Evolutionary conservation across 1,140 invertebrate species (phyloP).

Genomic region (Drosophila asahinai): DNA sequence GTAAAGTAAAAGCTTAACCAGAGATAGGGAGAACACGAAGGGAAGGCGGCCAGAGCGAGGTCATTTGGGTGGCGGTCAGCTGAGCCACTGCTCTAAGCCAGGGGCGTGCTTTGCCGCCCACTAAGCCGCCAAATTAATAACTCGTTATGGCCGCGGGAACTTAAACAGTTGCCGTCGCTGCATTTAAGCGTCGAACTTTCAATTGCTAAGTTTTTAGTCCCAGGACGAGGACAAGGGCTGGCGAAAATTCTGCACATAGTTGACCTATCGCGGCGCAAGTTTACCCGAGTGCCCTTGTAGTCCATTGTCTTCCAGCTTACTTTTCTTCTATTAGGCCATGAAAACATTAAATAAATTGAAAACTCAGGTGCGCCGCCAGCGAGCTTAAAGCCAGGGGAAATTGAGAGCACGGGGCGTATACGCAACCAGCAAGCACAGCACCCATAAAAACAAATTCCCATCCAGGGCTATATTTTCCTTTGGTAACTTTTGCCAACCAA

Average conservation of each 20-base stretch:
- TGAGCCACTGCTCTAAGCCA: constrained; percentile 15
- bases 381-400: constrained; percentile 34
- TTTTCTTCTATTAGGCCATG: constrained; percentile 64
- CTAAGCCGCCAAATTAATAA: constrained; percentile 64
- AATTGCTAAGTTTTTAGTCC: constrained; percentile 60
- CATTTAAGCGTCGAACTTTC: constrained; percentile 66
- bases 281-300: constrained; percentile 36
- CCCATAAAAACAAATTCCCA: constrained; percentile 70
- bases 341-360: constrained; percentile 73
- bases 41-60: not conserved
- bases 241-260: constrained; percentile 39
- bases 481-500: constrained; percentile 63
- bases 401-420: constrained; percentile 36
- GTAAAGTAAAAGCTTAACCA: constrained; percentile 10
- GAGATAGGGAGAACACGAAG: constrained; percentile 6
- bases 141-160: constrained; percentile 47
- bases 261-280: constrained; percentile 58
- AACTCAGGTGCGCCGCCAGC: constrained; percentile 54
- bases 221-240: not conserved
- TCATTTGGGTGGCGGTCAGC: constrained; percentile 26
- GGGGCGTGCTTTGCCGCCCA: constrained; percentile 34
- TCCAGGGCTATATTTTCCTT: constrained; percentile 56
- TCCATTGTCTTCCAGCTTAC: constrained; percentile 62
- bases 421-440: constrained; percentile 24
- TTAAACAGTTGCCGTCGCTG: constrained; percentile 38